These are phyloP conservation scores for Myiopsitta monachus DNA, from an alignment of 2,113 vertebrate species.

Conservation along the genomic window DNA sequence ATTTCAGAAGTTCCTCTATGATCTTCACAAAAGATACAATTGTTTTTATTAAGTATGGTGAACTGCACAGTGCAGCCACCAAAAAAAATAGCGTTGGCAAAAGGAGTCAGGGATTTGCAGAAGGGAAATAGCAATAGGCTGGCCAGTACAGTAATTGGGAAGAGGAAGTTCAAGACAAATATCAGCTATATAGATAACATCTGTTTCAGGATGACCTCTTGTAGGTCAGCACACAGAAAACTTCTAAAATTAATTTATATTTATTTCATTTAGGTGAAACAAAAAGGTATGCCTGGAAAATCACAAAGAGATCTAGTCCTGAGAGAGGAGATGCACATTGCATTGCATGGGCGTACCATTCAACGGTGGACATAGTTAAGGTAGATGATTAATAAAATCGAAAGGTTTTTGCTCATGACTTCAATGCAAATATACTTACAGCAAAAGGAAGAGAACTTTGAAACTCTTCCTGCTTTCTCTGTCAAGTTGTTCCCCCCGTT, in stretches of 20 bases:
- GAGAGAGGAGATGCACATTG: slow-evolving; percentile 79
- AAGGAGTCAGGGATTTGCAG: not conserved
- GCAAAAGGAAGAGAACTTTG: not conserved
- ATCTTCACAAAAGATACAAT: not conserved
- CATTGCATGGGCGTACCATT: slow-evolving; percentile 89
- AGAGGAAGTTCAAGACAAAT: not conserved
- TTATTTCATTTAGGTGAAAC: slow-evolving; percentile 79
- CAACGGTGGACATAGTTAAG: slow-evolving; percentile 86
- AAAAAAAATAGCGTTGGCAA: not conserved
- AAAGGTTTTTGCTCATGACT: not conserved
- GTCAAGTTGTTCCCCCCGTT: not conserved
- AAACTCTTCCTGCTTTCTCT: not conserved
- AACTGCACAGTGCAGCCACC: not conserved
- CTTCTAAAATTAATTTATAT: not conserved
- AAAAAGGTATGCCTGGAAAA: slow-evolving; percentile 84
- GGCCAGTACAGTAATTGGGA: not conserved
- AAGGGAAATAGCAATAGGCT: not conserved
- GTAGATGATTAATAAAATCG: slow-evolving; percentile 54
- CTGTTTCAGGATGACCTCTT: not conserved
- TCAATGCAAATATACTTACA: not conserved
- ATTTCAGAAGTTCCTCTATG: not conserved
- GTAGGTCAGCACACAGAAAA: not conserved
- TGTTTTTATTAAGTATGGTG: not conserved
- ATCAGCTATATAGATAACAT: not conserved
- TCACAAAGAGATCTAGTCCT: slow-evolving; percentile 85